A percentile compares a stretch with the other conserved stretches of the same genome.
These are phyloP conservation scores for Montipora capitata DNA, from an alignment of 92 coral and sea anemone species.

Conservation along the genomic window DNA sequence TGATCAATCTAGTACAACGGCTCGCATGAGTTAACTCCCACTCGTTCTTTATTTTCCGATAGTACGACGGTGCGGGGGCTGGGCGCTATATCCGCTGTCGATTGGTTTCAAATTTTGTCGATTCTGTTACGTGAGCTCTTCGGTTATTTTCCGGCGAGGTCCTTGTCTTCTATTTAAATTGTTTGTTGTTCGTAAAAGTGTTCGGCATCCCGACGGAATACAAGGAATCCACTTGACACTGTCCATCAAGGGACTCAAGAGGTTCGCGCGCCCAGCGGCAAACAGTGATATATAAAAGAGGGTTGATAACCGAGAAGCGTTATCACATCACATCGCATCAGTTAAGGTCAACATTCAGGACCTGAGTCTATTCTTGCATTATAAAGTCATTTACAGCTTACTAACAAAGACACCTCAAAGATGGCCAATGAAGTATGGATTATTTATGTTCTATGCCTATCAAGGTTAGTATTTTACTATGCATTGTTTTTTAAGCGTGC, in stretches of 20 bases:
- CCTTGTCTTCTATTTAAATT: background rate
- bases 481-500: background rate
- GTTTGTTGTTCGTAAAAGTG: background rate
- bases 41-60: slow-evolving; percentile 2
- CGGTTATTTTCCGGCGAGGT: slow-evolving; percentile 20
- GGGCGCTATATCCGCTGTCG: slow-evolving; percentile 8
- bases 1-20: background rate
- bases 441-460: slow-evolving; percentile 20
- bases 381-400: slow-evolving; percentile 3
- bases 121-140: slow-evolving; percentile 20
- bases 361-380: slow-evolving; percentile 14
- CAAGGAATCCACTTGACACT: slow-evolving; percentile 36
- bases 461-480: slow-evolving; percentile 25
- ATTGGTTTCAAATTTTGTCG: background rate
- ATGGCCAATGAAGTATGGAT: slow-evolving; percentile 36
- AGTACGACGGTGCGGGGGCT: too few relatives aligned
- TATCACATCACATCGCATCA: slow-evolving; percentile 15
- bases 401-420: background rate
- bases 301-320: slow-evolving; percentile 28
- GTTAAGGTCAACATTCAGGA: slow-evolving; percentile 25
- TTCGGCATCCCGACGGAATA: background rate
- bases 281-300: slow-evolving; percentile 8
- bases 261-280: slow-evolving; percentile 12
- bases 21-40: slow-evolving; percentile 11
- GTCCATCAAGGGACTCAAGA: background rate